These are phyloP conservation scores for Nesoenas mayeri DNA, from an alignment of 2,113 vertebrate genomes.

Conservation along the genomic window DNA sequence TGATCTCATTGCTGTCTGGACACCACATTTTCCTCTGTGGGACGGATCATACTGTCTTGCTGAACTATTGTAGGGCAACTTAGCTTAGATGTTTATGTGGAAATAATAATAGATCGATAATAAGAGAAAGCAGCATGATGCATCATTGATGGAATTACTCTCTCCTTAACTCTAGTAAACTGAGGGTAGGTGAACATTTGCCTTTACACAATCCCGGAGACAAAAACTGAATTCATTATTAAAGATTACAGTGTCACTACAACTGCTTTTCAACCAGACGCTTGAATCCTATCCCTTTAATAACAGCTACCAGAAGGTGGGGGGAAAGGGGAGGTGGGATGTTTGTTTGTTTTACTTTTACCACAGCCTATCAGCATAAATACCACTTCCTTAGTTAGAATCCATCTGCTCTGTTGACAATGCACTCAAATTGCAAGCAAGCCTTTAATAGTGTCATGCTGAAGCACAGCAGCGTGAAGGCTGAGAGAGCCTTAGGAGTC, in stretches of 20 bases:
- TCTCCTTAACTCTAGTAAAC: background rate
- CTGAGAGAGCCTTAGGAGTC: conserved; percentile 58
- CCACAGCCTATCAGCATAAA: conserved; percentile 42
- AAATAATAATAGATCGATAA: background rate
- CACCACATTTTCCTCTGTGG: background rate
- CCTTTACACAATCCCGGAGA: background rate
- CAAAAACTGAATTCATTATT: conserved; percentile 10
- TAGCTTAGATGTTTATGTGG: fast-evolving
- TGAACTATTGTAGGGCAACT: background rate
- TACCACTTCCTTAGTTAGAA: conserved; percentile 47
- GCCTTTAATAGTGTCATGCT: conserved; percentile 57
- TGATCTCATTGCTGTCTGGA: background rate
- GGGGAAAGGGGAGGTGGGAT: fast-evolving
- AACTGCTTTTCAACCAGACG: background rate
- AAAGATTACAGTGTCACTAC: background rate
- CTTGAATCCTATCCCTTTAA: conserved; percentile 32
- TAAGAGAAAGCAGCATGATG: background rate
- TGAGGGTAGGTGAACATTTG: background rate
- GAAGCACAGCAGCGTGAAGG: conserved; percentile 53
- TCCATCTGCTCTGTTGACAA: conserved; percentile 53
- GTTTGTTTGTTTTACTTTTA: conserved; percentile 38
- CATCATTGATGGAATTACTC: background rate
- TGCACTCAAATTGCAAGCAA: conserved; percentile 65
- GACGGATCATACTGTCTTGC: background rate
- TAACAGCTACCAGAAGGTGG: background rate